A percentile compares a stretch with the other conserved stretches of the same genome.
phyloP scores from a whole-genome alignment of 2,113 vertebrate genomes.

The Heptranchias perlo region DNA sequence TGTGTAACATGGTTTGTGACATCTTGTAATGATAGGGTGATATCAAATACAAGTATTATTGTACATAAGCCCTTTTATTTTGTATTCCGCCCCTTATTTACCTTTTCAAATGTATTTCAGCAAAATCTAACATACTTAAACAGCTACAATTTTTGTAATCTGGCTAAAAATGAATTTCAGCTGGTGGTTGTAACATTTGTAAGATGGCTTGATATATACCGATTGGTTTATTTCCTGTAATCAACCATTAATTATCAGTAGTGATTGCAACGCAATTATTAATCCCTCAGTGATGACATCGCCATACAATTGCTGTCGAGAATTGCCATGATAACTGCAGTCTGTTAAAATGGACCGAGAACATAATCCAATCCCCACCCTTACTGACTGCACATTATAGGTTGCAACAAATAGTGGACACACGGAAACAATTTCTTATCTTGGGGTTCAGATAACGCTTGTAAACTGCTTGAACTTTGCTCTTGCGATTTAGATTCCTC shows the following conservation, averaged over 20 bases:
- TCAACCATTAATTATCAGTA: neutral
- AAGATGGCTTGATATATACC: neutral
- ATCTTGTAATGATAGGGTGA: neutral
- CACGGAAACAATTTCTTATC: neutral
- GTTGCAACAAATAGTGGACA: neutral
- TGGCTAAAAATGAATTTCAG: neutral
- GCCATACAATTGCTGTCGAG: neutral
- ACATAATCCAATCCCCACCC: neutral
- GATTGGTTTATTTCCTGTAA: neutral
- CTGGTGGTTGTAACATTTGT: neutral
- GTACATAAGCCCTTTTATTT: neutral
- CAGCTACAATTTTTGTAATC: neutral
- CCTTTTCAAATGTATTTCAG: neutral
- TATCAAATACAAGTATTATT: constrained; percentile 10
- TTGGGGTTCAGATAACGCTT: neutral
- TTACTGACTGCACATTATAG: neutral
- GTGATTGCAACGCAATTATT: neutral
- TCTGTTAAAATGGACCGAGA: neutral
- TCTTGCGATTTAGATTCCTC: neutral
- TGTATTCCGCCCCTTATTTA: neutral
- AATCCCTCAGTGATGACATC: neutral
- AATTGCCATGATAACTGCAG: neutral
- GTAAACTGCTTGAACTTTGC: constrained; percentile 8
- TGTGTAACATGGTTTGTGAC: neutral
- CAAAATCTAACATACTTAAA: too few relatives aligned